A percentile compares a stretch with the other conserved stretches of the same genome.
Evolutionary conservation across 2,113 vertebrate species (phyloP).

Genomic region (Psettodes erumei): DNA sequence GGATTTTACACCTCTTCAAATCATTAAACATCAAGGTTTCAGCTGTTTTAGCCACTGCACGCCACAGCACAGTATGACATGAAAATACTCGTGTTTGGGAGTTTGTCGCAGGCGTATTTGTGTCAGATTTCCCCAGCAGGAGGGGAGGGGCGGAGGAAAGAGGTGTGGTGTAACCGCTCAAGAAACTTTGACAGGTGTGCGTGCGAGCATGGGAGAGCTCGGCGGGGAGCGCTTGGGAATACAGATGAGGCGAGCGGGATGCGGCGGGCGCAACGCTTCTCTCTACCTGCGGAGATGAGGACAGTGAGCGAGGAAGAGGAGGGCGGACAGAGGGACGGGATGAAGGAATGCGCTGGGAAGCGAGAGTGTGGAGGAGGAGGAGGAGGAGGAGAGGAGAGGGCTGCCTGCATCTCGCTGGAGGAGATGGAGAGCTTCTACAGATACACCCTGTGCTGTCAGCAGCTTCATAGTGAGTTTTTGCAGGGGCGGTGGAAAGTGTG

Average conservation of each 20-base stretch:
- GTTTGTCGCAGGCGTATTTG: neutral
- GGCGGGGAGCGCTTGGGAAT: slow-evolving; percentile 10
- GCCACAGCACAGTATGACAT: neutral
- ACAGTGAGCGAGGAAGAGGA: slow-evolving; percentile 23
- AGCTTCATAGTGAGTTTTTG: slow-evolving; percentile 77
- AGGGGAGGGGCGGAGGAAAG: slow-evolving; percentile 36
- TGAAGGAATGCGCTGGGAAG: slow-evolving; percentile 17
- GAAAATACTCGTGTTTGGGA: neutral
- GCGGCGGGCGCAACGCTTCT: neutral
- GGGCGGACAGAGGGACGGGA: slow-evolving; percentile 15
- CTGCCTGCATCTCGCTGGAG: slow-evolving; percentile 71
- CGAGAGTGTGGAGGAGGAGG: slow-evolving; percentile 1
- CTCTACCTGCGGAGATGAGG: slow-evolving; percentile 25
- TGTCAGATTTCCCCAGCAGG: slow-evolving; percentile 3
- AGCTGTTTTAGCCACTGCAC: neutral
- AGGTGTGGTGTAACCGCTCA: slow-evolving; percentile 29
- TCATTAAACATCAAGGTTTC: neutral
- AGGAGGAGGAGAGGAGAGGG: no score
- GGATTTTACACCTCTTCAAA: neutral
- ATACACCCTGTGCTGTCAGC: slow-evolving; percentile 73
- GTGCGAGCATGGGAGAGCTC: neutral
- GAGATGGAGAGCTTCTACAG: slow-evolving; percentile 82
- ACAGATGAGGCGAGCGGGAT: slow-evolving; percentile 22
- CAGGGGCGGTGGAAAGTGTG: neutral
- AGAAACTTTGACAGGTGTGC: slow-evolving; percentile 46